phyloP scores from a whole-genome alignment of 2,113 vertebrate genomes.

The Oplegnathus fasciatus region DNA sequence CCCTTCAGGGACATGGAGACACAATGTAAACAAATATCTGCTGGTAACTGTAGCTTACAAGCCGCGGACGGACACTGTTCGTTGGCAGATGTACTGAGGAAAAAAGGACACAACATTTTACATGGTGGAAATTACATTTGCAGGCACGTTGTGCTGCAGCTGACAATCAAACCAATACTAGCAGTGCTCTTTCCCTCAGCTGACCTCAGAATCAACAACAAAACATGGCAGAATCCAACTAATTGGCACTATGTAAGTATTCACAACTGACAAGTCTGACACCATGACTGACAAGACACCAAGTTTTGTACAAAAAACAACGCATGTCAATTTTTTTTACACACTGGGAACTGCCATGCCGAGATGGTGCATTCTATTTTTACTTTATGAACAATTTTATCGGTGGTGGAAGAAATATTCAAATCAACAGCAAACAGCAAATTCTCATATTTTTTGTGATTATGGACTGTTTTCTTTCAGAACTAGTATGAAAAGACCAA shows the following conservation, averaged over 20 bases:
- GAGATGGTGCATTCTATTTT: no score
- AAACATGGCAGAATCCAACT: background rate
- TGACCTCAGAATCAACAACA: background rate
- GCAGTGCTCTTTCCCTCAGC: background rate
- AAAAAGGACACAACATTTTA: background rate
- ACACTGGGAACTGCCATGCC: no score
- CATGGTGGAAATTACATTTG: background rate
- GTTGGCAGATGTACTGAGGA: no score
- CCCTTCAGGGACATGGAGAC: background rate
- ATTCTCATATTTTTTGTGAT: background rate
- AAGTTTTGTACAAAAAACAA: no score
- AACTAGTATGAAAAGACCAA: background rate
- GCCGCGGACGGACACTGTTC: background rate
- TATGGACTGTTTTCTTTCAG: background rate
- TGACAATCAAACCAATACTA: background rate
- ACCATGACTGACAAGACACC: no score
- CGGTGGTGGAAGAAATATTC: no score
- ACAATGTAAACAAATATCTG: background rate
- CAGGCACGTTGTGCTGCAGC: background rate
- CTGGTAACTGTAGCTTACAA: background rate
- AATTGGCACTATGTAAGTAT: background rate
- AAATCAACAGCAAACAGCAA: no score
- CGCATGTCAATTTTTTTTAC: no score
- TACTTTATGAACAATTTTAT: no score
- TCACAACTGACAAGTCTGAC: no score